These are phyloP conservation scores for Drosophila bipectinata DNA, from an alignment of 1,140 invertebrate species.

Conservation along the genomic window DNA sequence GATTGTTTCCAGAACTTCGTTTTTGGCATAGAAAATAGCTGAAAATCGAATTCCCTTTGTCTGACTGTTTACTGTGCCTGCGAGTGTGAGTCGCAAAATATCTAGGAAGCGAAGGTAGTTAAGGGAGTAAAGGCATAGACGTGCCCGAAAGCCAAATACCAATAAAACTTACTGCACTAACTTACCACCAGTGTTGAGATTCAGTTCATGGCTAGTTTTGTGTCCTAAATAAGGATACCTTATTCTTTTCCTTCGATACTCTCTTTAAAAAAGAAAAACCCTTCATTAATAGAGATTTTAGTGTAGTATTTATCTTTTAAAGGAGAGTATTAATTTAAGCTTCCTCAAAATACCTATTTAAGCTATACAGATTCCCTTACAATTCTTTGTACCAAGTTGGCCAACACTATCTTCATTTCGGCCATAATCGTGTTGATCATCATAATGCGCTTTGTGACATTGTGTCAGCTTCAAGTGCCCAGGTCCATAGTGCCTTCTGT, in stretches of 20 bases:
- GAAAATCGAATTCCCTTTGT: slow-evolving; percentile 74
- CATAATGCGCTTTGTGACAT: slow-evolving; percentile 78
- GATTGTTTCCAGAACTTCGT: slow-evolving; percentile 65
- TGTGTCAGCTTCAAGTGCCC: slow-evolving; percentile 69
- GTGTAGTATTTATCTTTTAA: not conserved
- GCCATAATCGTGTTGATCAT: slow-evolving; percentile 68
- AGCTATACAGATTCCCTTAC: not conserved
- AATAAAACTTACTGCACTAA: slow-evolving; percentile 71
- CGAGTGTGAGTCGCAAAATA: slow-evolving; percentile 17
- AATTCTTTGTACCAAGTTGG: slow-evolving; percentile 9
- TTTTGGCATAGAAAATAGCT: slow-evolving; percentile 77
- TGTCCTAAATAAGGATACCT: slow-evolving; percentile 29
- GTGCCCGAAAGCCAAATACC: slow-evolving; percentile 63
- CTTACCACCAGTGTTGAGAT: slow-evolving; percentile 24
- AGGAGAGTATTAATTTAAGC: not conserved
- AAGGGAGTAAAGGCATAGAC: not conserved
- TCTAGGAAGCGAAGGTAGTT: not conserved
- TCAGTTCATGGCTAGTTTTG: slow-evolving; percentile 2
- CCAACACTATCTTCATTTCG: slow-evolving; percentile 29
- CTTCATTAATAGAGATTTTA: too few species aligned
- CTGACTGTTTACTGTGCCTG: slow-evolving; percentile 44
- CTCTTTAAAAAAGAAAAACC: not conserved
- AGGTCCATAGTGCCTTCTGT: slow-evolving; percentile 37
- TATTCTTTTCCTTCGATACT: not conserved
- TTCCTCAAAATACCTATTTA: not conserved